Conservation (phyloP, 2,888 invertebrate genomes). For the Periphyllus acericola region DNA sequence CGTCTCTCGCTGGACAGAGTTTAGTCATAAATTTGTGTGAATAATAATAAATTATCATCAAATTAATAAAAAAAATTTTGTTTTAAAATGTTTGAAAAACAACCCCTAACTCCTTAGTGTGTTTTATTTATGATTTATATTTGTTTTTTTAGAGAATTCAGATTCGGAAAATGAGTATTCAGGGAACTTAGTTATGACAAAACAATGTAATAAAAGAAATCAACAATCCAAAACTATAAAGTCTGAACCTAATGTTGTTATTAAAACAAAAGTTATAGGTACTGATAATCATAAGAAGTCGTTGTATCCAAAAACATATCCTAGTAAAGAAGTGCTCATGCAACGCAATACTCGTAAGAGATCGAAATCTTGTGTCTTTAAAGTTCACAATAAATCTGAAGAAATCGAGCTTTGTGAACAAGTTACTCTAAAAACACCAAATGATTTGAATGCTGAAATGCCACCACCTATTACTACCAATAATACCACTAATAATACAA, state of each 20-base stretch:
- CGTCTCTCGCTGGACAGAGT: too few relatives aligned
- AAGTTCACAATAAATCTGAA: constrained; percentile 2
- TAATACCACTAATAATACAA: not conserved
- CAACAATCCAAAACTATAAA: not conserved
- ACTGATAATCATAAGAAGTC: constrained; percentile 62
- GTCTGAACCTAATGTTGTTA: not conserved
- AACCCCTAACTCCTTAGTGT: too few relatives aligned
- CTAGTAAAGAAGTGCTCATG: constrained; percentile 54
- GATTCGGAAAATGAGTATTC: constrained; percentile 65
- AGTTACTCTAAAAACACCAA: constrained; percentile 1
- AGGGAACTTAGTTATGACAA: not conserved
- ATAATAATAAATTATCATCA: too few relatives aligned
- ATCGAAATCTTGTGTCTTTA: constrained; percentile 10
- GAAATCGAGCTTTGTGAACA: constrained; percentile 1
- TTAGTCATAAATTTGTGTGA: too few relatives aligned
- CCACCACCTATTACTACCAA: too few relatives aligned
- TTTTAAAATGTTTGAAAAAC: too few relatives aligned
- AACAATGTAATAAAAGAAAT: constrained; percentile 36
- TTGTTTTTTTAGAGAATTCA: constrained; percentile 64
- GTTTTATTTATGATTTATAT: not conserved
- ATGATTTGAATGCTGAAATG: constrained; percentile 6
- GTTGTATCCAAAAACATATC: constrained; percentile 63
- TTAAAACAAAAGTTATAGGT: not conserved
- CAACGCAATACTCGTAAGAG: constrained; percentile 22
- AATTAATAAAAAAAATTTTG: too few relatives aligned